Evolutionary conservation across 1,140 invertebrate genomes (phyloP), one percentile per base, ranked within the genome.

Genomic region (Homarus americanus): DNA sequence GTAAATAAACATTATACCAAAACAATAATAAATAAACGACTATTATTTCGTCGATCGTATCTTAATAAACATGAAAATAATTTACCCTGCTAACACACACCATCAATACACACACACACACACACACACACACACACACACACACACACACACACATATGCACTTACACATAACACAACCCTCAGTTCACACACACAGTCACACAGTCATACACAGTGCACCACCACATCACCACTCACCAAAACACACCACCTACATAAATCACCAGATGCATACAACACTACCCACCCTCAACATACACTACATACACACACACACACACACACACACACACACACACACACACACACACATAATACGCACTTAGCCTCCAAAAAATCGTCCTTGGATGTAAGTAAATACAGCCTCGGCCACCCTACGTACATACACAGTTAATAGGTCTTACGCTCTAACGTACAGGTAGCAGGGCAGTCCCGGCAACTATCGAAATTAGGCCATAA

Each of bases 401-500:
- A 49, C 44, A 49, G 63, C 4, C 63, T 0, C n/a, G 5, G 28
- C 3, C 32, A 28, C 5, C 28, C 7, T 69, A 32, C 63, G 24
- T 69, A 32, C n/a, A 12, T 32, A 9, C 5, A 32, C 5, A 69
- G 1, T 69, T 32, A 69, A 69, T 32, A 28, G 28, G 5, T 28
- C n/a, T 24, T 32, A 32, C 5, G 24, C n/a, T 69, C 28, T 69
- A 69, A 28, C 63, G 12, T 69, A 12, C 63, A 28, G 63, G 28
- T 63, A 63, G 58, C 12, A 10, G 4, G 12, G 58, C 32, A 69
- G 63, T 32, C 63, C n/a, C 28, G n/a, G 28, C n/a, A 32, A 69
- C 63, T 69, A 69, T 69, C 63, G 63, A 69, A 69, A 69, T 69
- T 69, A 69, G 63, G 3, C 63, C 12, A 32, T 32, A 69, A 69